Base-by-base conservation (phyloP, 2,113 vertebrate genomes). In the Corydoras sp. region DNA sequence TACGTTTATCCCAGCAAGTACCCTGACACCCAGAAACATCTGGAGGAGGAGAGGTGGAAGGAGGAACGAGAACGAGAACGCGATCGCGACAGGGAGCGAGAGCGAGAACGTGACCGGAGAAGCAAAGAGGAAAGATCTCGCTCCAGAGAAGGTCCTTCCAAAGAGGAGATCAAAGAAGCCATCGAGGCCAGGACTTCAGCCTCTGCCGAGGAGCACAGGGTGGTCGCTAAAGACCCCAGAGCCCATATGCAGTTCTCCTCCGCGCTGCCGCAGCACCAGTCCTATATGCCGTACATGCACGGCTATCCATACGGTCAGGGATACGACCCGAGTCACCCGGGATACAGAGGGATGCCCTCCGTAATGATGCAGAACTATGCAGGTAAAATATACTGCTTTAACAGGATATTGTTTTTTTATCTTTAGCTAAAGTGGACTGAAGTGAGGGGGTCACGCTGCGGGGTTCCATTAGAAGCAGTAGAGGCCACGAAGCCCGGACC, bases 301-400 rank as follows among this genome's bases (percentile, higher is more conserved):
- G 93, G 96, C 82, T 98, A 98, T 84, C 94, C 96, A 68, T 99
- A 99, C 76, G 91, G 94, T 86, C 96, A 97, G 86, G 92, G 94
- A 2, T 99, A 97, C 12, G 97, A 99, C 85, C 92, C 97, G 80
- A 94, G 77, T 89, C 96, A 99, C 82, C 95, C 95, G 72, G 95
- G 96, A 82, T 99, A 95, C 86, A 91, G 97, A 53, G 90, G 93
- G 74, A 91, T 99, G 93, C 93, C 97, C 29, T 89, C 96, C 0
- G 94, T 99, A 84, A 98, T 99, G 97, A 99, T 99, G 97, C 97
- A 96, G 85, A 98, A 95, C 77, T 99, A 99, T 85, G 93, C 96
- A 95, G 95, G 97, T 99, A 70, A 69, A 69, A 55, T 53, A 62
- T 24, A 24, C 18, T 24, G 18, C 18, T 24, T 24, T 24, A 24